Conservation (phyloP, 2,888 invertebrate species). For the Vanessa cardui region DNA sequence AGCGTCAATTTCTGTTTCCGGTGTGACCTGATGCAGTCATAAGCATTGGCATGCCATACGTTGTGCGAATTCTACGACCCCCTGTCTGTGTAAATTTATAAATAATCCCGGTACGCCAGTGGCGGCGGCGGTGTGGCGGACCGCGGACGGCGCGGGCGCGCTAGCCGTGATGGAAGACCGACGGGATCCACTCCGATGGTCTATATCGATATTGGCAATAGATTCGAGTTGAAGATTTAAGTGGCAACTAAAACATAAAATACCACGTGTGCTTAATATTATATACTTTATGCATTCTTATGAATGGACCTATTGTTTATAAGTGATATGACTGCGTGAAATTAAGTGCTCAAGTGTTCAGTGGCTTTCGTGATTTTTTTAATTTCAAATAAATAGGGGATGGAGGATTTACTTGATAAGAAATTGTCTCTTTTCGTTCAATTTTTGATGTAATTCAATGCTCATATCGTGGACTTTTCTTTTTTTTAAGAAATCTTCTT, state of each 20-base stretch:
- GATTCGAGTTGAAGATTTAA: slow-evolving; percentile 23
- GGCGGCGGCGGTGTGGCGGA: slow-evolving; percentile 79
- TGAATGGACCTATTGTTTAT: slow-evolving; percentile 7
- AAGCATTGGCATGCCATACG: slow-evolving; percentile 69
- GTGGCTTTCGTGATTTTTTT: neutral
- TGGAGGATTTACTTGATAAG: neutral
- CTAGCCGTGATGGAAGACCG: slow-evolving; percentile 64
- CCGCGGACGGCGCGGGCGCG: slow-evolving; percentile 84
- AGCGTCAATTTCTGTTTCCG: slow-evolving; percentile 59
- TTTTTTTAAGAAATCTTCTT: slow-evolving; percentile 53
- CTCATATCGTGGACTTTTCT: slow-evolving; percentile 43
- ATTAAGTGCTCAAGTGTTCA: slow-evolving; percentile 5
- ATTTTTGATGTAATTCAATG: neutral
- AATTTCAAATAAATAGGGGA: neutral
- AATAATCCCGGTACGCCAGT: slow-evolving; percentile 80
- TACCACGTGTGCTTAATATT: neutral
- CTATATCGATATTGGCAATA: slow-evolving; percentile 39
- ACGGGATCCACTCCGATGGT: slow-evolving; percentile 63
- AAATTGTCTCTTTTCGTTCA: neutral
- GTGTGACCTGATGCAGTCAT: slow-evolving; percentile 66
- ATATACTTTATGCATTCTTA: slow-evolving; percentile 1
- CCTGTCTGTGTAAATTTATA: slow-evolving; percentile 81
- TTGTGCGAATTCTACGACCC: slow-evolving; percentile 81
- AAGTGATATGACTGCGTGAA: slow-evolving; percentile 28
- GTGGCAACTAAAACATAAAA: slow-evolving; percentile 5